A percentile compares a stretch with the other conserved stretches of the same genome.
Conservation (phyloP, 2,113 vertebrate species). For the Rhipidura dahli region DNA sequence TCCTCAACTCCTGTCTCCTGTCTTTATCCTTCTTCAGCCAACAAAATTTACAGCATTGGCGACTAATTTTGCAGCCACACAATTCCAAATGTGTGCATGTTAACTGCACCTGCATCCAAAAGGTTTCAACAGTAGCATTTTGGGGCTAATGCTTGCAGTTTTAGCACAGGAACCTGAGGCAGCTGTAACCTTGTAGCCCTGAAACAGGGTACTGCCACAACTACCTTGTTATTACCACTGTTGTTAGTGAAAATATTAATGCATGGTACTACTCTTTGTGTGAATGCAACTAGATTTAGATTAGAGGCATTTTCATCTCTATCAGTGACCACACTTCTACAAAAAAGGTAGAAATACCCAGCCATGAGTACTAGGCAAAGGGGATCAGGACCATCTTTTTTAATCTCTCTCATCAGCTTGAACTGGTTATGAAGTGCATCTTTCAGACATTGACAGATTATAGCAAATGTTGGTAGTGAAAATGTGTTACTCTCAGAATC, state of each 20-base stretch:
- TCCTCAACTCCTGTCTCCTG: background rate
- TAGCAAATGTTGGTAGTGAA: background rate
- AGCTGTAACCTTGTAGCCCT: background rate
- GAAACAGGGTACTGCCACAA: fast-evolving
- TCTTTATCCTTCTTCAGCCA: background rate
- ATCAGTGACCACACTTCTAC: background rate
- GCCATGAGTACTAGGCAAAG: fast-evolving
- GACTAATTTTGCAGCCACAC: background rate
- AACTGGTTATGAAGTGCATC: background rate
- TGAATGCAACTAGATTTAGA: background rate
- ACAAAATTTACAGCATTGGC: background rate
- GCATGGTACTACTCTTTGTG: background rate
- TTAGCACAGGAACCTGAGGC: background rate
- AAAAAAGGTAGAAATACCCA: background rate
- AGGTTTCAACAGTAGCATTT: background rate
- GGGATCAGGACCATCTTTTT: background rate
- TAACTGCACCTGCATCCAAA: background rate
- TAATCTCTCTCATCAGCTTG: background rate
- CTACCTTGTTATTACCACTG: background rate
- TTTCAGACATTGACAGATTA: background rate
- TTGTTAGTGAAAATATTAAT: background rate
- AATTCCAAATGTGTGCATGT: fast-evolving
- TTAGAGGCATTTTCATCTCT: background rate
- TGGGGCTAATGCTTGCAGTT: background rate
- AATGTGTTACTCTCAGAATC: background rate